phyloP scores from a whole-genome alignment of 2,113 vertebrate species.

The Chionodraco myersi region DNA sequence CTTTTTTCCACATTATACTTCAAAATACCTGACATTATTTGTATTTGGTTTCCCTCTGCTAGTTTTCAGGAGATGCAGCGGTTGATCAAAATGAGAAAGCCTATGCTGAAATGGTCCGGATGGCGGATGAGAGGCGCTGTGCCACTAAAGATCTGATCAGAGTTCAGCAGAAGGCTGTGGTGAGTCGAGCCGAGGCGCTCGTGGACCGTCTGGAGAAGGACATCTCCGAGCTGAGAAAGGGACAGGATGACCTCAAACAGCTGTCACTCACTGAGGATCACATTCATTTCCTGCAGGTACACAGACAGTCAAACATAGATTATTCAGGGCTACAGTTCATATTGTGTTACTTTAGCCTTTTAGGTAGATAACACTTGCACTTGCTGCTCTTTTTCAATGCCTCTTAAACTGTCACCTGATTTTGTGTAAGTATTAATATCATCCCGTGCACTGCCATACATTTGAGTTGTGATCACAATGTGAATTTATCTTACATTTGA shows the following conservation, averaged over 20 bases:
- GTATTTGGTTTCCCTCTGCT: neutral
- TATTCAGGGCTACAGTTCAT: neutral
- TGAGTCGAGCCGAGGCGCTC: neutral
- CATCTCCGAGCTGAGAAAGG: constrained; percentile 53
- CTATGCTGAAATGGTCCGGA: constrained; percentile 27
- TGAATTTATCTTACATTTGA: too few relatives aligned
- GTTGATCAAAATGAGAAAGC: constrained; percentile 45
- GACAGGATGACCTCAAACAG: constrained; percentile 55
- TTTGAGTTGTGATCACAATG: too few relatives aligned
- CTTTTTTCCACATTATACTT: too few relatives aligned
- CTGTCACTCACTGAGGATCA: constrained; percentile 64
- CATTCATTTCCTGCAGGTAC: constrained; percentile 71
- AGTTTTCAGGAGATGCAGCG: constrained; percentile 37
- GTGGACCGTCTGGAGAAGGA: constrained; percentile 51
- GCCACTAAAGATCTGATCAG: constrained; percentile 32
- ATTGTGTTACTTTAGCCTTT: neutral
- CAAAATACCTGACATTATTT: neutral
- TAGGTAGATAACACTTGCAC: too few relatives aligned
- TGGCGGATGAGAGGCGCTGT: constrained; percentile 34
- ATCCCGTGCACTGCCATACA: too few relatives aligned
- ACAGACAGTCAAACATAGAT: neutral
- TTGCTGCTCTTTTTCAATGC: too few relatives aligned
- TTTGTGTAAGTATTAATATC: too few relatives aligned
- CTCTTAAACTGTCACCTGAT: too few relatives aligned
- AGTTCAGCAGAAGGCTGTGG: constrained; percentile 15